Evolutionary conservation across 2,888 invertebrate species (phyloP).

Genomic region (Xestia ashworthii): DNA sequence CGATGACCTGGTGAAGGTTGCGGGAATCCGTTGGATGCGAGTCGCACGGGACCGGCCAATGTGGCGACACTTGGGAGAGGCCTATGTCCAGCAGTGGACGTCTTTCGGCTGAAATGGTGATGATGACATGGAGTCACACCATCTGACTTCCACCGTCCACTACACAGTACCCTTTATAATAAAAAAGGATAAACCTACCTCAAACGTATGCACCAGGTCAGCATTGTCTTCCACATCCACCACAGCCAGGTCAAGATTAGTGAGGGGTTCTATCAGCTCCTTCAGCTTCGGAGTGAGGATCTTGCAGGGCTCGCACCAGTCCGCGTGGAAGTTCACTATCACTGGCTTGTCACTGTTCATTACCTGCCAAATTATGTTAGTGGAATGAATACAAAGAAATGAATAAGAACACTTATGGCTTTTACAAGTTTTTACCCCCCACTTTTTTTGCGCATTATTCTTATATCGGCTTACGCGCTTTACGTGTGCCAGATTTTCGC

Average conservation of each 20-base stretch:
- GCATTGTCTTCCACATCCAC: constrained; percentile 96
- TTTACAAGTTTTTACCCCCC: not conserved
- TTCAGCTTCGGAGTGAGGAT: constrained; percentile 95
- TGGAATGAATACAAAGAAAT: not conserved
- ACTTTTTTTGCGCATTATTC: not conserved
- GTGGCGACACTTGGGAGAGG: too few species aligned
- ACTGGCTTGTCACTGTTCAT: constrained; percentile 96
- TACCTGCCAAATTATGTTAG: constrained; percentile 83
- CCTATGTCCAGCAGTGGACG: too few species aligned
- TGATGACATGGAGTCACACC: too few species aligned
- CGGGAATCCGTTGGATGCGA: too few species aligned
- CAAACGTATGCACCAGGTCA: constrained; percentile 95
- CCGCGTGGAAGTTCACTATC: constrained; percentile 97
- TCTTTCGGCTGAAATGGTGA: too few species aligned
- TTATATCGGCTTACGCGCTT: not conserved
- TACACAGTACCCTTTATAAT: not conserved
- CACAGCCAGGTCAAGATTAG: constrained; percentile 94
- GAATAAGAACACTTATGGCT: not conserved
- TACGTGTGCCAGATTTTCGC: not conserved
- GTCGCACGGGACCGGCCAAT: too few species aligned
- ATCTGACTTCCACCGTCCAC: not conserved
- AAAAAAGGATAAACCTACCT: constrained; percentile 70
- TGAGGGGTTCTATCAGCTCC: constrained; percentile 93
- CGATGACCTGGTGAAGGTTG: too few species aligned
- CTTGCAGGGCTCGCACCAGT: constrained; percentile 97